Evolutionary conservation across 2,888 invertebrate species (phyloP), one percentile per base, ranked within the genome.

Genomic region (Gortyna flavago): DNA sequence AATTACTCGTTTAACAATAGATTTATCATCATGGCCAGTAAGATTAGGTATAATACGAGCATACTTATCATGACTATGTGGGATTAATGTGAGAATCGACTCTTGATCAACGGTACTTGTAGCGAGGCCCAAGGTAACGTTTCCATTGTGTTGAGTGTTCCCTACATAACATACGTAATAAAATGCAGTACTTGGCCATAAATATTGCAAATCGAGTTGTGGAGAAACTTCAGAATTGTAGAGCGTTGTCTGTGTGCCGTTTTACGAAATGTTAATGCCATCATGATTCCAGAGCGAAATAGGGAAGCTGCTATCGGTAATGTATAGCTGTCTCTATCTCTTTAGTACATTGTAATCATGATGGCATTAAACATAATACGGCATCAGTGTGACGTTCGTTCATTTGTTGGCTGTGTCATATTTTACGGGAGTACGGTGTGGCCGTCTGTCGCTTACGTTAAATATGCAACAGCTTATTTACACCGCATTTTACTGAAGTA

Each of bases 401-500:
- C 54, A 25, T 11, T n/a, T n/a, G 54, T 57, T 57, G 11, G 54
- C 35, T 25, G 51, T 44, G 75, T 61, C 25, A 81, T 51, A 54
- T 59, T 41, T 35, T 8, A 5, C 13, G 18, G 18, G 5, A 21
- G 11, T 76, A 35, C 18, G 4, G 57, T 67, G 72, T 44, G 69
- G 41, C 51, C 18, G 67, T 32, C 61, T 66, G 66, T 64, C 81
- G 84, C 84, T 84, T 84, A 69, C 44, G 25, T 69, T 72, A 38
- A 29, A 72, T 76, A 69, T 83, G 85, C 62, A 76, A 69, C 72
- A 72, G 77, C 75, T 83, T n/a, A n/a, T n/a, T 79, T 48, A 83
- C 80, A 79, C 62, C 57, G 84, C 80, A 86, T 84, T 88, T 79
- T 79, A 67, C 48, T 41, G 79, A 88, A 90, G 91, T 92, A 92